Percentiles rank a stretch among this genome's conserved stretches.
phyloP scores from a whole-genome alignment of 37 sponge, comb jelly and placozoan genomes.

The Halisarca cf. caerulea region DNA sequence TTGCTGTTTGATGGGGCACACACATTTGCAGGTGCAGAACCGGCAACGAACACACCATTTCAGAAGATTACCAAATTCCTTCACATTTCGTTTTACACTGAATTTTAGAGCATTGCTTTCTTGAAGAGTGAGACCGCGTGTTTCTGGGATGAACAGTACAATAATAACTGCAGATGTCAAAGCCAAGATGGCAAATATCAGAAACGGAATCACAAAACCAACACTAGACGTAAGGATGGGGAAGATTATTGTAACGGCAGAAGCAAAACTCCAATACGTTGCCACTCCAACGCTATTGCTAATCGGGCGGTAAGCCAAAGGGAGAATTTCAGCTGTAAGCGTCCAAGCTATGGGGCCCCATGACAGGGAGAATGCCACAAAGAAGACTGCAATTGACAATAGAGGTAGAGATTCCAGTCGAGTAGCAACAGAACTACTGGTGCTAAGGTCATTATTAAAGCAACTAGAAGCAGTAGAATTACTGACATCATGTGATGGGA shows the following conservation, averaged over 20 bases:
- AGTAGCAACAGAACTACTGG: background rate
- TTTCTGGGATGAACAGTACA: conserved; percentile 60
- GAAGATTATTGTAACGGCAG: conserved; percentile 10
- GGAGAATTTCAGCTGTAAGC: conserved; percentile 43
- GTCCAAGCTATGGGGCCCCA: conserved; percentile 62
- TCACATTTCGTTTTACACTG: background rate
- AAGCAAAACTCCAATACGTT: no score
- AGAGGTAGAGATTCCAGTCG: background rate
- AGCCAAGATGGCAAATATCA: conserved; percentile 17
- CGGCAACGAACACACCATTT: background rate
- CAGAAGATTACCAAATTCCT: conserved; percentile 6
- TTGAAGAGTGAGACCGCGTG: conserved; percentile 52
- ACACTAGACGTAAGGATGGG: background rate
- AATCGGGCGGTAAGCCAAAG: conserved; percentile 21
- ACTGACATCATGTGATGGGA: background rate
- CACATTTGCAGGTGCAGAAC: no score
- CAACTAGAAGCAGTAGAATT: background rate
- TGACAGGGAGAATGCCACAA: conserved; percentile 35
- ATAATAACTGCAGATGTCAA: conserved; percentile 38
- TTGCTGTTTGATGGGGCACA: no score
- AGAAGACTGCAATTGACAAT: background rate
- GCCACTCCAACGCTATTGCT: conserved; percentile 9
- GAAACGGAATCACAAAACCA: conserved; percentile 12
- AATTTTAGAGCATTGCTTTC: conserved; percentile 13
- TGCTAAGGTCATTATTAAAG: background rate